These are phyloP conservation scores for Hirtodrosophila trivittata DNA, from an alignment of 2,888 invertebrate species.

Conservation along the genomic window DNA sequence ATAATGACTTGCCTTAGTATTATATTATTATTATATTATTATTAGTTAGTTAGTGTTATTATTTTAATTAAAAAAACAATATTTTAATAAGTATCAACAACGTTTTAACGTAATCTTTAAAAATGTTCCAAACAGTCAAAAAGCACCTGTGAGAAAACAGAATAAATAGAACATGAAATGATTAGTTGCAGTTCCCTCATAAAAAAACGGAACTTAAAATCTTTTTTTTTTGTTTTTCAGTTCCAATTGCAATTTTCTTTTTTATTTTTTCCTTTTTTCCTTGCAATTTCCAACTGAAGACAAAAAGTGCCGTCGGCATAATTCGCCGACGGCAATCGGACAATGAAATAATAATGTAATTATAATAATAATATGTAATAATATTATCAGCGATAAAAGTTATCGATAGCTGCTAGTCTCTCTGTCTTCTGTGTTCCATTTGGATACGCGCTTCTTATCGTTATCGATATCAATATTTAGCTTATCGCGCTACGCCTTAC, in stretches of 20 bases:
- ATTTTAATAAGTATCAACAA: conserved; percentile 83
- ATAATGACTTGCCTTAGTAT: conserved; percentile 23
- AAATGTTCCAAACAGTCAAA: conserved; percentile 84
- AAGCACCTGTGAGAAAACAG: conserved; percentile 80
- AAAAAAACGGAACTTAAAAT: neutral
- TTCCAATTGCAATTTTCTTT: neutral
- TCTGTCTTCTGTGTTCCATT: neutral
- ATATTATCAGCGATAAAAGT: no score
- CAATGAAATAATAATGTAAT: conserved; percentile 2
- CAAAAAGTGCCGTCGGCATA: conserved; percentile 38
- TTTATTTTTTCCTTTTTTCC: neutral
- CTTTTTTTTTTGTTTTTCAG: neutral
- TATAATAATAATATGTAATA: neutral
- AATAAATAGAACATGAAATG: conserved; percentile 5
- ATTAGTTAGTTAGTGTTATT: conserved; percentile 42
- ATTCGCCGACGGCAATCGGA: conserved; percentile 37
- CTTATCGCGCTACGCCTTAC: conserved; percentile 13
- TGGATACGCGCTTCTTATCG: conserved; percentile 21
- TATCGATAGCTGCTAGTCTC: neutral
- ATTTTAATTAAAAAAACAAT: conserved; percentile 80
- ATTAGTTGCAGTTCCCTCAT: conserved; percentile 2
- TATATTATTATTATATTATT: conserved; percentile 55
- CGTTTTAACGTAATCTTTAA: conserved; percentile 84
- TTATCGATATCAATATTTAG: conserved; percentile 22
- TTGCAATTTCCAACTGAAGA: neutral